Conservation (phyloP, 2,113 vertebrate genomes). For the Fregata magnificens region DNA sequence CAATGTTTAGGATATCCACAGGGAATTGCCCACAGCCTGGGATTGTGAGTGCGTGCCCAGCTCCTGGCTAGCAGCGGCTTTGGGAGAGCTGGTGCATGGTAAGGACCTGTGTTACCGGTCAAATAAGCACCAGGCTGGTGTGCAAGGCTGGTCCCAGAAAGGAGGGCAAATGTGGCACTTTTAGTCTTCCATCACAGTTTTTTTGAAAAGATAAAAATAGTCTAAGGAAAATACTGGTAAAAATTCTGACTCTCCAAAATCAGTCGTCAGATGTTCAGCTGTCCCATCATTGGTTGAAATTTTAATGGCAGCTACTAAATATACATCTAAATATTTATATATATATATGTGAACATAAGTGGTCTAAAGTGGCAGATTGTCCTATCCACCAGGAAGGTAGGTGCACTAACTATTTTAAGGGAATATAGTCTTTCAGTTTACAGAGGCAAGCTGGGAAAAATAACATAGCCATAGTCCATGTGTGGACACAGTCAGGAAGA, state of each 20-base stretch:
- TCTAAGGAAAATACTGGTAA: neutral
- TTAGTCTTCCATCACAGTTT: neutral
- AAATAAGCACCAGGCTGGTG: neutral
- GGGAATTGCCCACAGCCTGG: neutral
- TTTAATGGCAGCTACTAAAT: neutral
- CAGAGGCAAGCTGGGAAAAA: neutral
- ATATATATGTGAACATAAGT: neutral
- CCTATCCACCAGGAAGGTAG: neutral
- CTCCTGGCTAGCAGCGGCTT: neutral
- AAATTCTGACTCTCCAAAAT: neutral
- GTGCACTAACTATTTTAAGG: neutral
- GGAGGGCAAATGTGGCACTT: neutral
- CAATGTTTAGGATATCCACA: accelerated
- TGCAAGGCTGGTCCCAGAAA: neutral
- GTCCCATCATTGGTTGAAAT: neutral
- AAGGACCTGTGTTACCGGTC: neutral
- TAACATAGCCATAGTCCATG: neutral
- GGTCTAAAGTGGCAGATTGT: neutral
- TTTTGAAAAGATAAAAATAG: neutral
- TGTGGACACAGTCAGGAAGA: neutral
- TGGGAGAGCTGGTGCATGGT: neutral
- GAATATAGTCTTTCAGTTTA: neutral
- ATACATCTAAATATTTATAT: neutral
- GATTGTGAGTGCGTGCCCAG: neutral
- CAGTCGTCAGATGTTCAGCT: neutral